Percentiles rank a stretch among this genome's conserved stretches.
These are phyloP conservation scores for Anagyrus pseudococci DNA, from an alignment of 2,888 invertebrate species.

Conservation along the genomic window DNA sequence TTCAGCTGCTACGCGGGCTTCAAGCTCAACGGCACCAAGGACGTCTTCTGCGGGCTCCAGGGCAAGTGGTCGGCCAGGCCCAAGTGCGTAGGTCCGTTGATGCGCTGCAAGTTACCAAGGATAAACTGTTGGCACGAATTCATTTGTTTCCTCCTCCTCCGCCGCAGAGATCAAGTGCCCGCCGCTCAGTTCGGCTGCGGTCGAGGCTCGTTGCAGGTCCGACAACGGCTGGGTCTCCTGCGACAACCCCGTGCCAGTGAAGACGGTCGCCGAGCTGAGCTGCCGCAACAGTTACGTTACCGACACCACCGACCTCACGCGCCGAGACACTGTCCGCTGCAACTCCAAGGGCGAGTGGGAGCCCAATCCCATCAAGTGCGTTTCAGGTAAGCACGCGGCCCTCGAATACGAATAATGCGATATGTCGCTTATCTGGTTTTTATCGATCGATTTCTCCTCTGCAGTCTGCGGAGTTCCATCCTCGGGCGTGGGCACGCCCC, in stretches of 20 bases:
- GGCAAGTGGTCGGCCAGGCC: conserved; percentile 52
- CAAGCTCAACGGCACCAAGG: conserved; percentile 40
- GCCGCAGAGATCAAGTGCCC: conserved; percentile 53
- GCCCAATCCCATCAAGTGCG: conserved; percentile 54
- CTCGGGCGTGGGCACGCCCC: conserved; percentile 39
- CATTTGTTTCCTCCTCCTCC: conserved; percentile 18
- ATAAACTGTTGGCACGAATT: too few species aligned
- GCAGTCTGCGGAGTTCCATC: conserved; percentile 55
- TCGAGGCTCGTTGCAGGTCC: conserved; percentile 15
- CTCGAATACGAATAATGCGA: neutral
- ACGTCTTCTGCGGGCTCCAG: conserved; percentile 47
- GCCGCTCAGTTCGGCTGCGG: conserved; percentile 45
- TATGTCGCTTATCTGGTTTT: neutral
- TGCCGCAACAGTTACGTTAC: conserved; percentile 51
- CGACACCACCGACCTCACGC: conserved; percentile 37
- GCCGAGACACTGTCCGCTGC: conserved; percentile 46
- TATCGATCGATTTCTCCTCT: conserved; percentile 28
- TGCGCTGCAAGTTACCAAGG: too few species aligned
- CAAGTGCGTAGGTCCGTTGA: conserved; percentile 46
- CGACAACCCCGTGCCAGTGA: conserved; percentile 41
- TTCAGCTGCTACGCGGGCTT: conserved; percentile 52
- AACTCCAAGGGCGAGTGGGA: conserved; percentile 53
- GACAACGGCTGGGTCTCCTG: conserved; percentile 45
- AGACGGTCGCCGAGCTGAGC: conserved; percentile 46
- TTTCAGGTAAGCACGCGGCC: conserved; percentile 53